Percentiles rank a stretch among this genome's conserved stretches.
These are phyloP conservation scores for Cotesia typhae DNA, from an alignment of 1,140 invertebrate genomes.

Conservation along the genomic window DNA sequence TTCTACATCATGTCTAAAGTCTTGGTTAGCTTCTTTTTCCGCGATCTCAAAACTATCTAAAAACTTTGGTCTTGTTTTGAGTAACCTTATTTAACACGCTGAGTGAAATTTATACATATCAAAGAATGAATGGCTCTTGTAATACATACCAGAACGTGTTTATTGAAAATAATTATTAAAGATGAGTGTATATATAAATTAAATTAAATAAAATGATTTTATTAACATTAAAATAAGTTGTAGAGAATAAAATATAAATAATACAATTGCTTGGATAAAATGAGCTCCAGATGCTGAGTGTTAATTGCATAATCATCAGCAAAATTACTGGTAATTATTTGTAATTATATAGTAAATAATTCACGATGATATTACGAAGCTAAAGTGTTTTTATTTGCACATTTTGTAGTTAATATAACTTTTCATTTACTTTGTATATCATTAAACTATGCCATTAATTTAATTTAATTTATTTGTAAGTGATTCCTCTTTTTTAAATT, in stretches of 20 bases:
- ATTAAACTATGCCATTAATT: not conserved
- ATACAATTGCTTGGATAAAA: constrained; percentile 38
- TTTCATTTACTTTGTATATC: not conserved
- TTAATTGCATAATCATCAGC: constrained; percentile 37
- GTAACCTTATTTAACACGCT: too few relatives aligned
- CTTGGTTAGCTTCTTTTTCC: too few relatives aligned
- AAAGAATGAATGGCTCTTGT: too few relatives aligned
- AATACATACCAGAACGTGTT: too few relatives aligned
- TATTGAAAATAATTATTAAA: too few relatives aligned
- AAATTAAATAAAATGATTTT: not conserved
- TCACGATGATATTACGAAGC: not conserved
- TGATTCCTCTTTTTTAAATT: too few relatives aligned
- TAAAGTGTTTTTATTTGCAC: constrained; percentile 11
- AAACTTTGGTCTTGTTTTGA: too few relatives aligned
- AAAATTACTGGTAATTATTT: constrained; percentile 42
- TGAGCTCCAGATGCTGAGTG: constrained; percentile 13
- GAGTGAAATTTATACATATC: too few relatives aligned
- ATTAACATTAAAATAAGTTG: constrained; percentile 11
- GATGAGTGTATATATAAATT: too few relatives aligned
- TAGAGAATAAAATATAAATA: constrained; percentile 30
- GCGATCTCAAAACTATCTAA: too few relatives aligned
- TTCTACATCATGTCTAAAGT: too few relatives aligned
- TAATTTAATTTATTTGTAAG: not conserved
- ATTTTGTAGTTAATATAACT: not conserved
- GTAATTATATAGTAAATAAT: constrained; percentile 30